A percentile compares a stretch with the other conserved stretches of the same genome.
Evolutionary conservation across 2,888 invertebrate species (phyloP).

Genomic region (Malachius bipustulatus): DNA sequence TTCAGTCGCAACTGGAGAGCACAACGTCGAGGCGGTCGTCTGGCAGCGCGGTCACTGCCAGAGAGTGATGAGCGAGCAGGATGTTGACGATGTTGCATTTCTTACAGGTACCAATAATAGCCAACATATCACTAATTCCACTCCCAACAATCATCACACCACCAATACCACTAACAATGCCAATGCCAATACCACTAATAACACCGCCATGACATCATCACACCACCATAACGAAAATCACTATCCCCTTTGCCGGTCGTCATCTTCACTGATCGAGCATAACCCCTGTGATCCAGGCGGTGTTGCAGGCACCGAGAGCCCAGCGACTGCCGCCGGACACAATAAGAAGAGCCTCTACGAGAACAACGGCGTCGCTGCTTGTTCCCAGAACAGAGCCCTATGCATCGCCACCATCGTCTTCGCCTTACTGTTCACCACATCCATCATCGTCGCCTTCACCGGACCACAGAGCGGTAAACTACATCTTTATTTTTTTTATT

Average conservation of each 20-base stretch:
- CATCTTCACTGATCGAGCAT: conserved; percentile 33
- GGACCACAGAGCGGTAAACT: conserved; percentile 68
- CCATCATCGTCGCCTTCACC: conserved; percentile 81
- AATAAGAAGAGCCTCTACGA: conserved; percentile 59
- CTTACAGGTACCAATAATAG: conserved; percentile 57
- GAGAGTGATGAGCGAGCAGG: conserved; percentile 75
- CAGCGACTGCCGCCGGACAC: conserved; percentile 44
- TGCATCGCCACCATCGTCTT: conserved; percentile 70
- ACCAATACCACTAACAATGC: no score
- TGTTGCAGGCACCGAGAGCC: conserved; percentile 49
- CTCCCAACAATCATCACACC: no score
- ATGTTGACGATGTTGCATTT: conserved; percentile 87
- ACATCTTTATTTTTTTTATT: conserved; percentile 19
- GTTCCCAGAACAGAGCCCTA: conserved; percentile 76
- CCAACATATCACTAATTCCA: conserved; percentile 28
- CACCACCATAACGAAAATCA: no score
- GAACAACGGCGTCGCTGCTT: conserved; percentile 70
- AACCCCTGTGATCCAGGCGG: conserved; percentile 37
- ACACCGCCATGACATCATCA: conserved; percentile 12
- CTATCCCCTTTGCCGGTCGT: no score
- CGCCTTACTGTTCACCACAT: conserved; percentile 67
- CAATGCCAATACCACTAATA: no score
- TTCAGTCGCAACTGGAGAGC: conserved; percentile 37
- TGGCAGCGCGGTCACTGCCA: conserved; percentile 35
- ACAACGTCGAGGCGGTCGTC: conserved; percentile 39